Conservation (phyloP, 2,888 invertebrate species). For the Malthinus flaveolus region DNA sequence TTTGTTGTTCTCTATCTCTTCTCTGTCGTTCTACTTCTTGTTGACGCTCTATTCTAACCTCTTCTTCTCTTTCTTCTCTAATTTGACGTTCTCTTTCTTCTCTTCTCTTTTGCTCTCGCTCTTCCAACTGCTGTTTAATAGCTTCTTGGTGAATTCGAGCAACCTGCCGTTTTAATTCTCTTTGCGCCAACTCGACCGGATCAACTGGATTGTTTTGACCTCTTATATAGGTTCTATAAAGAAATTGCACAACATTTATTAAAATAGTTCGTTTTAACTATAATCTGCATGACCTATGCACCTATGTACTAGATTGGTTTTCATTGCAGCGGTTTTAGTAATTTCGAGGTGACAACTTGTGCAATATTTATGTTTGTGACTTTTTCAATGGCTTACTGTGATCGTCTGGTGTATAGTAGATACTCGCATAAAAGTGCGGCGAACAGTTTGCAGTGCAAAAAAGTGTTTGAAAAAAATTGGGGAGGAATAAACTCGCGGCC, state of each 20-base stretch:
- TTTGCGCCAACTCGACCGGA: constrained; percentile 76
- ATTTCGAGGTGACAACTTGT: too few relatives aligned
- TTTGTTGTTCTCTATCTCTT: constrained; percentile 71
- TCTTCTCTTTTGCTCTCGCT: constrained; percentile 73
- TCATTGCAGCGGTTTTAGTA: too few relatives aligned
- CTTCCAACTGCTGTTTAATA: constrained; percentile 82
- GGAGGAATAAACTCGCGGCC: too few relatives aligned
- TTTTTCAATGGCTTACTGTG: too few relatives aligned
- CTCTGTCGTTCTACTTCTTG: constrained; percentile 70
- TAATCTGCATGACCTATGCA: too few relatives aligned
- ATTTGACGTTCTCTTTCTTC: constrained; percentile 76
- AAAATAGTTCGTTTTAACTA: too few relatives aligned
- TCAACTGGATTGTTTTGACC: constrained; percentile 88
- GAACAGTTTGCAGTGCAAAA: too few relatives aligned
- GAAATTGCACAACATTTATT: neutral
- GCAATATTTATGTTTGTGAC: too few relatives aligned
- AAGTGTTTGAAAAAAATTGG: too few relatives aligned
- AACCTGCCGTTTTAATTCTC: constrained; percentile 79
- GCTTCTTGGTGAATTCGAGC: constrained; percentile 86
- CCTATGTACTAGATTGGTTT: too few relatives aligned
- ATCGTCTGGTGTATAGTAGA: too few relatives aligned
- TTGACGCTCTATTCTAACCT: constrained; percentile 74
- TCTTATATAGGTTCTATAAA: constrained; percentile 68
- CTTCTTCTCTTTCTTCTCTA: constrained; percentile 80
- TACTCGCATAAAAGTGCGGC: too few relatives aligned